These are phyloP conservation scores for Steinernema khuongi DNA, from an alignment of 1,140 invertebrate genomes.

Conservation along the genomic window DNA sequence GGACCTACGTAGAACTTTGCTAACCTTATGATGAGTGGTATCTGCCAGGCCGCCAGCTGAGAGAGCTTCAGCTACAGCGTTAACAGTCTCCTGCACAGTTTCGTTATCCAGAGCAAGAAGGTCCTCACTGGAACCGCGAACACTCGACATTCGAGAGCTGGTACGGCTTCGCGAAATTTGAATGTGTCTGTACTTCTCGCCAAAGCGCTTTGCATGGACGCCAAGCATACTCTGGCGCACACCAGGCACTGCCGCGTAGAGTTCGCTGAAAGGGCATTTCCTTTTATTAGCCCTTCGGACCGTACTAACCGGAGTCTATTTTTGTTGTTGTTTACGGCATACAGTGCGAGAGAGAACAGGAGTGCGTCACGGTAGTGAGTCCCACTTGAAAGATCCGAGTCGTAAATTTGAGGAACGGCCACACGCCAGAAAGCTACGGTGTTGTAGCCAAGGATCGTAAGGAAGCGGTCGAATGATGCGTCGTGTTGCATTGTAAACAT, in stretches of 20 bases:
- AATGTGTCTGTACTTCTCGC: conserved; percentile 56
- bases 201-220: conserved; percentile 54
- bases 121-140: conserved; percentile 30
- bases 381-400: conserved; percentile 54
- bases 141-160: conserved; percentile 33
- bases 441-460: conserved; percentile 28
- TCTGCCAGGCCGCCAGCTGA: conserved; percentile 13
- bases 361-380: conserved; percentile 55
- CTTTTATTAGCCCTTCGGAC: not conserved
- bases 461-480: conserved; percentile 22
- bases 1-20: no score
- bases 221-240: conserved; percentile 54
- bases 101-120: conserved; percentile 28
- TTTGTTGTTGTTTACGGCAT: conserved; percentile 57
- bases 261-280: conserved; percentile 42
- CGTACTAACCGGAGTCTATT: conserved; percentile 43
- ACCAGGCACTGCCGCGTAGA: conserved; percentile 58
- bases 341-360: conserved; percentile 53
- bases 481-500: conserved; percentile 20
- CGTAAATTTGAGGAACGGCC: conserved; percentile 51
- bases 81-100: not conserved
- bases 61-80: conserved; percentile 16
- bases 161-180: conserved; percentile 40
- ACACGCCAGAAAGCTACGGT: conserved; percentile 37
- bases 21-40: conserved; percentile 31